These are phyloP conservation scores for Drosophila watanabei DNA, from an alignment of 1,140 invertebrate genomes.

Conservation along the genomic window DNA sequence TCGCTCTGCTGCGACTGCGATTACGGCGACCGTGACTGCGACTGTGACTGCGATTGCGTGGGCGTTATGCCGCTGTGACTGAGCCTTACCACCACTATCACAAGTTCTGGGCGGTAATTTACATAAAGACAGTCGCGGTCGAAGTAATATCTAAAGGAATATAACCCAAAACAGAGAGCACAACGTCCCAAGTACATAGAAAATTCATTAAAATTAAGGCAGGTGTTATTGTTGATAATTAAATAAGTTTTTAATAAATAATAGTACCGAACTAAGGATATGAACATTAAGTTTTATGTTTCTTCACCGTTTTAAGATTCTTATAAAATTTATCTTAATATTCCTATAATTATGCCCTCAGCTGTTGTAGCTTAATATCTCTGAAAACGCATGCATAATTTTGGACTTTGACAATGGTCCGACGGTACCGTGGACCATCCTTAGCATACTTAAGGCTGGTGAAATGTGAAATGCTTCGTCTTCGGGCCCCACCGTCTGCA, in stretches of 20 bases:
- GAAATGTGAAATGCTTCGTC: conserved; percentile 74
- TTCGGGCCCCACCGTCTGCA: conserved; percentile 23
- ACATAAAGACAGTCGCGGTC: conserved; percentile 38
- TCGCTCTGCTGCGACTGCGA: conserved; percentile 46
- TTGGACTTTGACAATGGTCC: conserved; percentile 75
- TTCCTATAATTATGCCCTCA: not conserved
- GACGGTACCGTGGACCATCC: conserved; percentile 53
- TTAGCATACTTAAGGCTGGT: conserved; percentile 75
- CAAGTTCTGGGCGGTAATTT: conserved; percentile 41
- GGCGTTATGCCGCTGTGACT: conserved; percentile 20
- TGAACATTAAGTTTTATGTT: not conserved
- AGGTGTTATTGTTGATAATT: not conserved
- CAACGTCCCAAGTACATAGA: not conserved
- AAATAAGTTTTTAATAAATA: not conserved
- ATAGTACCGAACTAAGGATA: not conserved
- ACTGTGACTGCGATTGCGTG: conserved; percentile 64
- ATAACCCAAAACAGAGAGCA: not conserved
- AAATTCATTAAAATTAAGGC: not conserved
- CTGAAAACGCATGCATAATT: conserved; percentile 74
- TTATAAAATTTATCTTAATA: not conserved
- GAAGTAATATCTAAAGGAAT: not conserved
- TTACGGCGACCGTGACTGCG: conserved; percentile 59
- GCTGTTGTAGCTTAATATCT: conserved; percentile 24
- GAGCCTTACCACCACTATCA: conserved; percentile 7
- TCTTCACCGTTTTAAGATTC: not conserved